Evolutionary conservation across 2,888 invertebrate species (phyloP).

Genomic region (Agrotis exclamationis): DNA sequence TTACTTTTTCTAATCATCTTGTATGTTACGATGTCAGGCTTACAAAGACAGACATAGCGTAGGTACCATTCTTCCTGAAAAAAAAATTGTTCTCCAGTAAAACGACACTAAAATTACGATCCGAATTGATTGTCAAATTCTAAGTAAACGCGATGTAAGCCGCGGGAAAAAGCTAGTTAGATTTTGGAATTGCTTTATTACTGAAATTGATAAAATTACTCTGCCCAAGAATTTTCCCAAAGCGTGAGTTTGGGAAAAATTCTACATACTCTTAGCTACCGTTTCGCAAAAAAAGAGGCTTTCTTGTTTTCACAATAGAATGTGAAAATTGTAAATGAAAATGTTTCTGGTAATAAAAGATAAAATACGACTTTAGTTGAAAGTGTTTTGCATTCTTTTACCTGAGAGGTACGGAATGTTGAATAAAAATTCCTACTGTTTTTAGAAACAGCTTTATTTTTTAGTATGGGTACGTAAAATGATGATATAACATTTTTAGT

Average conservation of each 20-base stretch:
- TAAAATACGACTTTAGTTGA: slow-evolving; percentile 35
- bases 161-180: background rate
- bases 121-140: too few relatives aligned
- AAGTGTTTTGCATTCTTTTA: slow-evolving; percentile 30
- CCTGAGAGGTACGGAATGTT: slow-evolving; percentile 10
- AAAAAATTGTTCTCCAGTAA: too few relatives aligned
- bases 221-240: background rate
- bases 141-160: too few relatives aligned
- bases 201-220: slow-evolving; percentile 10
- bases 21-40: too few relatives aligned
- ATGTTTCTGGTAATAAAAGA: slow-evolving; percentile 37
- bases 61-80: too few relatives aligned
- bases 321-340: slow-evolving; percentile 26
- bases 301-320: slow-evolving; percentile 32
- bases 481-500: background rate
- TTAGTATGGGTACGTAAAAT: background rate
- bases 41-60: too few relatives aligned
- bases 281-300: slow-evolving; percentile 10
- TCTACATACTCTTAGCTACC: background rate
- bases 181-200: background rate
- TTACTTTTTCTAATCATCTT: too few relatives aligned
- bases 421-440: background rate
- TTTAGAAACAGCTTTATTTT: background rate
- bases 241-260: background rate
- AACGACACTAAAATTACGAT: too few relatives aligned